Percentiles rank a stretch among this genome's conserved stretches.
Evolutionary conservation across 1,140 invertebrate genomes (phyloP).

Genomic region (Polypedilum pembai): DNA sequence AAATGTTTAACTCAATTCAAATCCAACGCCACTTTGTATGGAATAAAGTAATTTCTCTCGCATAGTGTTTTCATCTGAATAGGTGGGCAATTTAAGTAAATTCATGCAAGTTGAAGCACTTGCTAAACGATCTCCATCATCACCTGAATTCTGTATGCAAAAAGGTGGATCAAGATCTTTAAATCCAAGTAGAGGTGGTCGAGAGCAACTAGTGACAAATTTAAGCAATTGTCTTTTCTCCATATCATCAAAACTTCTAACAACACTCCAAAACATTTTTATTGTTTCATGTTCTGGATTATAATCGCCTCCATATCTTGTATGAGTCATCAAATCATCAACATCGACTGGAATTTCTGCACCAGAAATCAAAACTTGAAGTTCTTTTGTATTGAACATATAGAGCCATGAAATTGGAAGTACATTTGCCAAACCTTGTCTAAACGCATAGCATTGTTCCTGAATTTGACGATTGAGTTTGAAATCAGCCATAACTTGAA

Average conservation of each 20-base stretch:
- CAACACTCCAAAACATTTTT: slow-evolving; percentile 74
- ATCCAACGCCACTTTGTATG: slow-evolving; percentile 89
- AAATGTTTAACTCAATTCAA: slow-evolving; percentile 78
- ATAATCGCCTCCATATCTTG: slow-evolving; percentile 81
- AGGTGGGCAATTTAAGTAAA: slow-evolving; percentile 89
- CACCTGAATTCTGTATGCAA: slow-evolving; percentile 86
- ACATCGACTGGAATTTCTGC: slow-evolving; percentile 88
- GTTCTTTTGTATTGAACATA: slow-evolving; percentile 91
- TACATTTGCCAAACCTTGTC: slow-evolving; percentile 79
- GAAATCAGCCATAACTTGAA: slow-evolving; percentile 92
- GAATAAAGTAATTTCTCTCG: slow-evolving; percentile 84
- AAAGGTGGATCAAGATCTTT: slow-evolving; percentile 93
- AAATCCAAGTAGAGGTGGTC: slow-evolving; percentile 94
- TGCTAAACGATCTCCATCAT: slow-evolving; percentile 71
- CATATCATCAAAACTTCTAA: slow-evolving; percentile 73
- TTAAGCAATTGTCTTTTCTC: slow-evolving; percentile 83
- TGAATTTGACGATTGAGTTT: slow-evolving; percentile 89
- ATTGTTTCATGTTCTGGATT: slow-evolving; percentile 68
- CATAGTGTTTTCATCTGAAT: slow-evolving; percentile 67
- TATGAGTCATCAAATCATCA: slow-evolving; percentile 75
- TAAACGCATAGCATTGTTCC: slow-evolving; percentile 76
- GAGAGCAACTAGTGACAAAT: slow-evolving; percentile 94
- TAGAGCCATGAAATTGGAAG: slow-evolving; percentile 84
- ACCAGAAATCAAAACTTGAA: slow-evolving; percentile 90
- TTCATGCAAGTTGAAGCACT: slow-evolving; percentile 98